phyloP scores from a whole-genome alignment of 2,888 invertebrate species.

The Trichogramma dendrolimi region DNA sequence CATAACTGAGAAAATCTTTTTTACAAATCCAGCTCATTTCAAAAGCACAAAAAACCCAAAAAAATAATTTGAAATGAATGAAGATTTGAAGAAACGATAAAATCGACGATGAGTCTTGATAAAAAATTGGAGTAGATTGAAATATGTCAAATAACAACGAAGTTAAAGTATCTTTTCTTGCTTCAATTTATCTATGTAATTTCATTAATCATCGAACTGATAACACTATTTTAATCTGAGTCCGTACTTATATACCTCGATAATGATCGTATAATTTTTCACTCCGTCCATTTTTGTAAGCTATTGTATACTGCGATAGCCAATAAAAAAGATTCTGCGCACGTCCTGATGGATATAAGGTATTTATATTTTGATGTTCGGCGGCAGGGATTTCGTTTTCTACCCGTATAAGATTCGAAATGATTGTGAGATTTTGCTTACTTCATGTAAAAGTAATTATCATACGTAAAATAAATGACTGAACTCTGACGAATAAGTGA shows the following conservation, averaged over 20 bases:
- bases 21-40: no score
- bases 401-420: not conserved
- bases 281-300: conserved; percentile 31
- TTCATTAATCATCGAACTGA: not conserved
- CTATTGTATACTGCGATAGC: conserved; percentile 22
- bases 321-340: conserved; percentile 13
- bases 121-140: no score
- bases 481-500: conserved; percentile 13
- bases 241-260: conserved; percentile 19
- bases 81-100: no score
- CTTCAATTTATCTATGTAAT: not conserved
- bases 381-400: no score
- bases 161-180: not conserved
- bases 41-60: no score
- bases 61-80: no score
- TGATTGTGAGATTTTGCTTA: conserved; percentile 23
- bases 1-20: no score
- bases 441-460: conserved; percentile 21
- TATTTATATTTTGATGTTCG: conserved; percentile 17
- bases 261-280: conserved; percentile 22
- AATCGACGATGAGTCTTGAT: no score
- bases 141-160: no score
- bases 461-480: conserved; percentile 25
- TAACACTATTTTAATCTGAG: conserved; percentile 10
- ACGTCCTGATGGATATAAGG: conserved; percentile 15